Evolutionary conservation across 2,797 vertebrate species (phyloP).

Genomic region (Potorous gilbertii): DNA sequence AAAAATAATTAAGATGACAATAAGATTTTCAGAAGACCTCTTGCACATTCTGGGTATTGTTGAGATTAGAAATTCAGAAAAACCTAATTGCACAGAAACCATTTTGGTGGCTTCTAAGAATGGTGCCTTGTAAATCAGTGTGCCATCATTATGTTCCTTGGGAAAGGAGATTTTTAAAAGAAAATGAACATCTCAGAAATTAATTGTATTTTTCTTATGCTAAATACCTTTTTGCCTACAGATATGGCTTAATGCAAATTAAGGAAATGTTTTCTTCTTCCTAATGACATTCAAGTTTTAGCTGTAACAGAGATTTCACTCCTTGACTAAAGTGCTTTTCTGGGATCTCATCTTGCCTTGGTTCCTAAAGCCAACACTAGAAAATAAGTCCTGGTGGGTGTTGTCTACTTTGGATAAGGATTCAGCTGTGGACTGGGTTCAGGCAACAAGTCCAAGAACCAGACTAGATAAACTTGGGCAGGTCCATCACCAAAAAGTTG

Average conservation of each 20-base stretch:
- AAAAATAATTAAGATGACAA: slow-evolving; percentile 44
- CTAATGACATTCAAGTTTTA: slow-evolving; percentile 67
- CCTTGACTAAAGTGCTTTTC: background rate
- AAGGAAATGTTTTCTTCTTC: slow-evolving; percentile 68
- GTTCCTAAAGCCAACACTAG: background rate
- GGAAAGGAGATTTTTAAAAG: slow-evolving; percentile 76
- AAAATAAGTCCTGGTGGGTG: background rate
- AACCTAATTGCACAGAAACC: slow-evolving; percentile 47
- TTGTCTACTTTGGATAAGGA: background rate
- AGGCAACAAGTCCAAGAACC: background rate
- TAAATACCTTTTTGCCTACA: slow-evolving; percentile 68
- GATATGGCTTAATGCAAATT: slow-evolving; percentile 72
- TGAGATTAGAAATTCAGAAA: slow-evolving; percentile 51
- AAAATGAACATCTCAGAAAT: slow-evolving; percentile 70
- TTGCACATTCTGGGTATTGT: slow-evolving; percentile 35
- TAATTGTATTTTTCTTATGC: slow-evolving; percentile 74
- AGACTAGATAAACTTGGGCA: background rate
- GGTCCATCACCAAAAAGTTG: background rate
- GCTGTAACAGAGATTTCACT: slow-evolving; percentile 52
- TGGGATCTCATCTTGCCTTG: background rate
- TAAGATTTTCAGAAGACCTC: slow-evolving; percentile 24
- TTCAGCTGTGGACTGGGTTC: background rate
- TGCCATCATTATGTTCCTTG: slow-evolving; percentile 54
- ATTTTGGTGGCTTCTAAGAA: slow-evolving; percentile 52
- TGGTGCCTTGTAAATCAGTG: slow-evolving; percentile 65